Base-by-base conservation (phyloP, 1,140 invertebrate genomes). In the Bacillus rossius region DNA sequence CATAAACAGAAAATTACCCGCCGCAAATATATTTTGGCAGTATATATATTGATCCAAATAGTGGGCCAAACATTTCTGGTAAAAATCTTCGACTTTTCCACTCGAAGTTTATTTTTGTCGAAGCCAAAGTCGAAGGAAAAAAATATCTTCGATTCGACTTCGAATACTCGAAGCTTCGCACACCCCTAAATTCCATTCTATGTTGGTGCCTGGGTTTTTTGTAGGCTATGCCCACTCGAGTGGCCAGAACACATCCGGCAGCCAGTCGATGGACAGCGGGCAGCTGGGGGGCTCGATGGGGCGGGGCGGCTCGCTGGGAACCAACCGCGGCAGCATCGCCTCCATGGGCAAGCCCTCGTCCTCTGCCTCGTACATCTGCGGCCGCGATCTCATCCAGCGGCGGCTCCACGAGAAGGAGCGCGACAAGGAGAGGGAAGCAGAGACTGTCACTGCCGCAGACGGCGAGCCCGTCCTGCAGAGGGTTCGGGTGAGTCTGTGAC, bases 321-420 rank as follows among this genome's bases (percentile, higher is more conserved):
- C 86, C 16, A 92, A 90, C 59, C 78, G 89, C 41, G 88, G 89
- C 2, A 92, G 89, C 61, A 73, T 91, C 13, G 86, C 84, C 1
- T 87, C 86, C 2, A 83, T 88, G 25, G 88, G 89, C 8, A 91
- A 92, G 71, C 91, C 91, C 7, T 87, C 87, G 2, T 87, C 86
- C 29, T 86, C 87, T 0, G 91, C 90, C 0, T 74, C 94, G 69
- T 29, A 51, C 64, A 8, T 37, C 43, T 37, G 42, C 19, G 8
- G 38, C 34, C n/a, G 38, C 17, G 10, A 26, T 41, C 2, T 34
- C 4, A 34, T 34, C 37, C 38, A 8, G 53, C 53, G 42, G 13
- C 42, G 42, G 8, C 42, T 2, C 13, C 42, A 34, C 38, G 47
- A 47, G 34, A 22, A 50, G 57, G 26, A 57, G 42, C 48, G 59